phyloP scores from a whole-genome alignment of 2,888 invertebrate genomes.

The Microplitis manilae region DNA sequence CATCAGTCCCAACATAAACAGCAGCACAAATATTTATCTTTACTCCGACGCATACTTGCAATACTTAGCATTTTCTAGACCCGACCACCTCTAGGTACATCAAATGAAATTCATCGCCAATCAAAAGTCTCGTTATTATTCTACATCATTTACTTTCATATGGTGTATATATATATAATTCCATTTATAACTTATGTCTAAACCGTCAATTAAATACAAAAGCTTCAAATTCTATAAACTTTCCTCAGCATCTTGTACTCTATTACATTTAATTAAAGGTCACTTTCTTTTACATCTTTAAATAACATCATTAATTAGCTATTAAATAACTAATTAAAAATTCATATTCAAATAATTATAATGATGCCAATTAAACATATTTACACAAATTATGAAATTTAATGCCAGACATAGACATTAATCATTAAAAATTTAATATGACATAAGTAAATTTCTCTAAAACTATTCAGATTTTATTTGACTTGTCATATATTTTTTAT shows the following conservation, averaged over 20 bases:
- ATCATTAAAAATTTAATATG: neutral
- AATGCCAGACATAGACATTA: neutral
- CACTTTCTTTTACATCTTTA: neutral
- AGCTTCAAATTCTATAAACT: neutral
- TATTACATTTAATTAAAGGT: neutral
- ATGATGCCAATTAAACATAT: neutral
- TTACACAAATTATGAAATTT: neutral
- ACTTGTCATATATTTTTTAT: constrained; percentile 6
- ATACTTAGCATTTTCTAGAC: neutral
- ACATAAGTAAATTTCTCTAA: neutral
- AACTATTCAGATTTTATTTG: neutral
- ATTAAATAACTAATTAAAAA: neutral
- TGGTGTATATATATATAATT: neutral
- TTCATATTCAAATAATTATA: neutral
- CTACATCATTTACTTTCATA: neutral
- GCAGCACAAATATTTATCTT: neutral
- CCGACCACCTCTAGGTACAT: neutral
- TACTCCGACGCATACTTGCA: constrained; percentile 18
- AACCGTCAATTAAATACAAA: neutral
- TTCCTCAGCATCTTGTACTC: neutral
- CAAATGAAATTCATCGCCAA: neutral
- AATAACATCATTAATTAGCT: neutral
- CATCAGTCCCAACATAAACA: neutral
- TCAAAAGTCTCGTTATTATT: neutral
- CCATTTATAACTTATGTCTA: neutral